These are phyloP conservation scores for Athene noctua DNA, from an alignment of 2,113 vertebrate genomes.

Conservation along the genomic window DNA sequence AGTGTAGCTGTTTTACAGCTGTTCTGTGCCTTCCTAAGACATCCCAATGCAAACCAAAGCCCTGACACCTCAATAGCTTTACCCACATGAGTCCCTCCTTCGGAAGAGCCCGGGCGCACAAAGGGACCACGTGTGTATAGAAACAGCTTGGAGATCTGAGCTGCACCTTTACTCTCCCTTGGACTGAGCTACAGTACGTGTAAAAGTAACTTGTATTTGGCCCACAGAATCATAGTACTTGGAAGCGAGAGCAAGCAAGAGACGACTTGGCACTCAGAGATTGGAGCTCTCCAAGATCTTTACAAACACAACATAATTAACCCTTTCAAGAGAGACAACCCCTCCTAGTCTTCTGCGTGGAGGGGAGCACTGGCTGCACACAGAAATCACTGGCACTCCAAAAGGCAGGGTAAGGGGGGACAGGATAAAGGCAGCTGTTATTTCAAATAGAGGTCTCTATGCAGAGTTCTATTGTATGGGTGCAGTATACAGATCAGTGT, in stretches of 20 bases:
- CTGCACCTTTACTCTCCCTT: background rate
- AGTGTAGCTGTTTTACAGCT: background rate
- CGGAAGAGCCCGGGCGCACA: background rate
- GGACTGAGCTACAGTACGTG: background rate
- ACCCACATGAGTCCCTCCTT: background rate
- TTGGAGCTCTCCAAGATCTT: background rate
- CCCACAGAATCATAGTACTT: background rate
- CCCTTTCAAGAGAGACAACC: background rate
- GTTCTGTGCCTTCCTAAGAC: background rate
- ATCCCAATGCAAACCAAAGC: background rate
- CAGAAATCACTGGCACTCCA: background rate
- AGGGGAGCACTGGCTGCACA: background rate
- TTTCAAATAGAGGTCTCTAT: background rate
- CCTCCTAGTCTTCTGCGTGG: rapidly evolving
- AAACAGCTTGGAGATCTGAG: background rate
- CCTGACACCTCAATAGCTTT: background rate
- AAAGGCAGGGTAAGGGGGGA: background rate
- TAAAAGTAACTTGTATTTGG: background rate
- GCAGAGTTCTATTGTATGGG: background rate
- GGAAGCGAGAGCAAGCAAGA: background rate
- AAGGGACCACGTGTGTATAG: background rate
- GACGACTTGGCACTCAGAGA: background rate
- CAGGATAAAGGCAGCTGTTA: background rate
- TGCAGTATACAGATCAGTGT: background rate
- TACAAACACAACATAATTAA: background rate